Base-by-base conservation (phyloP, 2,113 vertebrate genomes). In the Takifugu flavidus region DNA sequence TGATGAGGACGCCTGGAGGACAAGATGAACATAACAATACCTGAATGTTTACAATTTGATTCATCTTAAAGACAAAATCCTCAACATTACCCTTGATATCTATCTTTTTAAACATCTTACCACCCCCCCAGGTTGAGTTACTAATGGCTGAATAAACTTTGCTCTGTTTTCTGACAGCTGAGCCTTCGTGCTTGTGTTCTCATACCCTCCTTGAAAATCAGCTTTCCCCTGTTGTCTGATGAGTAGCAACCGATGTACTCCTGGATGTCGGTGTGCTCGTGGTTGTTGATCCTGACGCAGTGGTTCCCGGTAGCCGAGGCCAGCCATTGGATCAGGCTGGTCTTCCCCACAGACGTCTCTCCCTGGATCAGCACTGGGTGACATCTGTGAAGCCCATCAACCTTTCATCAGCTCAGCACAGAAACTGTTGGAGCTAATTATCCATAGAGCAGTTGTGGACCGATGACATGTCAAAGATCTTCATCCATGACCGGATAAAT, bases 241-340 rank as follows among this genome's bases (percentile, higher is more conserved):
- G 95, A 94, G 11, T 98, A 99, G 81, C 97, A 98, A 75, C 97
- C 96, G 42, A 98, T 94, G 78, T 99, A 99, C 51, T 99, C 97
- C 72, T 99, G 97, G 83, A 98, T 96, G 80, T 99, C 97, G 0
- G 97, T 99, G 82, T 99, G 96, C 66, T 99, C 97, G 0, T 99
- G 97, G 80, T 99, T 99, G 74, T 99, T 99, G 87, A 99, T 98
- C 46, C 97, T 90, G 45, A 98, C 94, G 60, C 95, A 98, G 27
- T 96, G 93, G 88, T 98, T 99, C 13, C 96, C 96, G 2, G 94
- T 95, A 58, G 96, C 89, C 53, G 91, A 85, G 15, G 96, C 95
- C 53, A 99, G 77, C 95, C 95, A 99, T 50, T 86, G 83, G 74
- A 99, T 93, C 67, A 99, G 89, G 67, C 97, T 99, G 72, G 97